Percentiles rank a stretch among this genome's conserved stretches.
Conservation (phyloP, 2,888 invertebrate species). For the Amphipyra berbera region DNA sequence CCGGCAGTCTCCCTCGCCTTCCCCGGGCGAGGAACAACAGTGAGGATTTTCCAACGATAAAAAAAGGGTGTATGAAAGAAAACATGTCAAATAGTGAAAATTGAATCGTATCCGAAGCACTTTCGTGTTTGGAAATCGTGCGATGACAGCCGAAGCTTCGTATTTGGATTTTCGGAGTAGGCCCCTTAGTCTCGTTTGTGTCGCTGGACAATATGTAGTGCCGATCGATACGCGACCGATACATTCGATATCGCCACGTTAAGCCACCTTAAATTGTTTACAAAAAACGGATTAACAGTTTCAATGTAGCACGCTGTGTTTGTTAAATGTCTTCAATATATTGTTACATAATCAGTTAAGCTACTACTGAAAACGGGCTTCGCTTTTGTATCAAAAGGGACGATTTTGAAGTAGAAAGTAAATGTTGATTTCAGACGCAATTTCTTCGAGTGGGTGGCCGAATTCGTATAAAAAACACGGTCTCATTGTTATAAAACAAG, state of each 20-base stretch:
- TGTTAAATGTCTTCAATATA: slow-evolving; percentile 35
- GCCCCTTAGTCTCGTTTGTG: slow-evolving; percentile 27
- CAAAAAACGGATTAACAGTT: slow-evolving; percentile 39
- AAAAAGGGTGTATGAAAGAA: too few species aligned
- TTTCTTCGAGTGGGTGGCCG: slow-evolving; percentile 27
- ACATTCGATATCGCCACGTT: slow-evolving; percentile 43
- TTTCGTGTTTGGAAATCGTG: too few species aligned
- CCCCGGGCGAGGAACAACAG: too few species aligned
- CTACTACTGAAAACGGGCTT: slow-evolving; percentile 4
- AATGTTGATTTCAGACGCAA: slow-evolving; percentile 40
- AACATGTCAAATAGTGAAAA: too few species aligned
- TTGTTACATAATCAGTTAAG: slow-evolving; percentile 25
- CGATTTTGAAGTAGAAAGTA: slow-evolving; percentile 38
- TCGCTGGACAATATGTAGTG: slow-evolving; percentile 25
- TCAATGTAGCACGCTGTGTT: slow-evolving; percentile 12
- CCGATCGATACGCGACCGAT: slow-evolving; percentile 42
- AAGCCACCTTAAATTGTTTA: slow-evolving; percentile 48
- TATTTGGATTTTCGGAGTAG: too few species aligned
- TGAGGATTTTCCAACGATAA: too few species aligned
- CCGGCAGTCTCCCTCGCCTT: too few species aligned
- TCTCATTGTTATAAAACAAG: slow-evolving; percentile 2
- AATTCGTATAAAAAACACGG: slow-evolving; percentile 13
- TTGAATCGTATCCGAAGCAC: too few species aligned
- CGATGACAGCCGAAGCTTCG: too few species aligned
- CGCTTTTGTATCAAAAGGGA: slow-evolving; percentile 12